Evolutionary conservation across 2,888 invertebrate species (phyloP).

Genomic region (Plebejus argus): DNA sequence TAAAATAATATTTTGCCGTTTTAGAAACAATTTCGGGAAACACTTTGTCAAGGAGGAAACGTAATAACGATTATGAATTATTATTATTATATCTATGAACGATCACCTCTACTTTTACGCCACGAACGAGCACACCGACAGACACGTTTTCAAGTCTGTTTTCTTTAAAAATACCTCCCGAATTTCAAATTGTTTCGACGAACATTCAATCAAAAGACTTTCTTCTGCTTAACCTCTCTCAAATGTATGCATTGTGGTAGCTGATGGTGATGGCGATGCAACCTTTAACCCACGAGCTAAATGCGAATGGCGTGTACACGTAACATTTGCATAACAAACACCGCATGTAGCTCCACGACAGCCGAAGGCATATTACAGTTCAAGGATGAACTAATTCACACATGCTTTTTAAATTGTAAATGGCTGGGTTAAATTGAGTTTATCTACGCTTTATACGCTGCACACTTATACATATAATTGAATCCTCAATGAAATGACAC

Average conservation of each 20-base stretch:
- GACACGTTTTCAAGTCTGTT: too few relatives aligned
- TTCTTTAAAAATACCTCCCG: too few relatives aligned
- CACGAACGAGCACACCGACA: too few relatives aligned
- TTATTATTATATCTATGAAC: too few relatives aligned
- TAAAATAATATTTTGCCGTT: not conserved
- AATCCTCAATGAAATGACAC: not conserved
- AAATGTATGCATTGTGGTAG: too few relatives aligned
- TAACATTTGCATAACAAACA: slow-evolving; percentile 28
- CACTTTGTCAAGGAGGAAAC: too few relatives aligned
- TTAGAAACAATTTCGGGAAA: too few relatives aligned
- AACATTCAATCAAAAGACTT: too few relatives aligned
- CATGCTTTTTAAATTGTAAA: not conserved
- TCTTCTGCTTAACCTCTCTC: too few relatives aligned
- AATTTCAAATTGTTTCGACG: too few relatives aligned
- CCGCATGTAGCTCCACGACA: not conserved
- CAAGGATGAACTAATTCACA: slow-evolving; percentile 10
- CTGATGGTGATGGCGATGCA: not conserved
- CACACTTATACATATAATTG: not conserved
- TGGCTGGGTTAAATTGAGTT: not conserved
- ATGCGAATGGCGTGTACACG: not conserved
- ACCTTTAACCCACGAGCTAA: not conserved
- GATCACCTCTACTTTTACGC: too few relatives aligned
- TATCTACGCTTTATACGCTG: not conserved
- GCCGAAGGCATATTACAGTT: slow-evolving; percentile 9
- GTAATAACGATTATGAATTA: too few relatives aligned